Base-by-base conservation (phyloP, 2,797 vertebrate species). In the Lagorchestes hirsutus region DNA sequence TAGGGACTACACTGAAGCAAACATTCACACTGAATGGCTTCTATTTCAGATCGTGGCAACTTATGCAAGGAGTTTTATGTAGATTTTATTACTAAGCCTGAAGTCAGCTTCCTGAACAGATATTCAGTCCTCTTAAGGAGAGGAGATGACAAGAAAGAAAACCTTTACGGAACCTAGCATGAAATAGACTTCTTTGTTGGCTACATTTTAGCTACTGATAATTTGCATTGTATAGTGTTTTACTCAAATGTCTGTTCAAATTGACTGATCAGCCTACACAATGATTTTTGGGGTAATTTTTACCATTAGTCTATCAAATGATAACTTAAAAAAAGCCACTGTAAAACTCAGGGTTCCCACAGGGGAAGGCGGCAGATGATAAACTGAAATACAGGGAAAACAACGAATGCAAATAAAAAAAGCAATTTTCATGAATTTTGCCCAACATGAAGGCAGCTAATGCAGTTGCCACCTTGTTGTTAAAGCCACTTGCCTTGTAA, bases 401-500 rank as follows among this genome's bases (percentile, higher is more conserved):
- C 92, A 93, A 95, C 93, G 90, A 62, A 56, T 34, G 91, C n/a
- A 96, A 97, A 97, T 92, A 92, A 95, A 93, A 98, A 98, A 46
- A 97, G 91, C 40, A 93, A 97, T 96, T 94, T 97, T 95, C 96
- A 93, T 54, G 94, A 94, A 95, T 95, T 95, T 92, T 91, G 96
- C 93, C 93, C 93, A 96, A 97, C 92, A 67, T 28, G 97, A 90
- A 97, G 90, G 82, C 96, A 96, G 74, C 46, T 91, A 87, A 96
- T 24, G 87, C 96, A 46, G 16, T 58, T 0, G 46, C 50, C 29
- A 62, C 55, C 95, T 96, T 74, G 82, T 50, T 58, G 18, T 1
- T 90, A 94, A 92, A 93, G 55, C 14, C 90, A 98, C 98, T 99
- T 99, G 99, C 99, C 99, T 99, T 99, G 99, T 99, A 99, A 99